Conservation (phyloP, 2,888 invertebrate species). For the Caenorhabditis virilis region DNA sequence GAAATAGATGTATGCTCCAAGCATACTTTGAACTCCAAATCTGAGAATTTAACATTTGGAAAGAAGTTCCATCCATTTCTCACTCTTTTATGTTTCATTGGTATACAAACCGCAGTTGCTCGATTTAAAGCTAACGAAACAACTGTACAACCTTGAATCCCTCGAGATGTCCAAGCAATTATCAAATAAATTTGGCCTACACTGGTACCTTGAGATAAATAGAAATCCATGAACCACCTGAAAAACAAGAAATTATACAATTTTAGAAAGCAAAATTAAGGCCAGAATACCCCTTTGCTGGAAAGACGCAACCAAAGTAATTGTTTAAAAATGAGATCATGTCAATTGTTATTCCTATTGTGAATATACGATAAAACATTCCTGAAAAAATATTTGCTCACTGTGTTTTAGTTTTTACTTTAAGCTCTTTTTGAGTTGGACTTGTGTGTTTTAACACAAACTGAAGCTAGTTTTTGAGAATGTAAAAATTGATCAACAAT, state of each 20-base stretch:
- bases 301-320: constrained; percentile 46
- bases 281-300: constrained; percentile 42
- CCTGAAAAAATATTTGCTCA: constrained; percentile 27
- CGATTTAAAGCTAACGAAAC: constrained; percentile 39
- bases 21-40: constrained; percentile 43
- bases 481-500: too few species aligned
- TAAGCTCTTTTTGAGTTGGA: too few species aligned
- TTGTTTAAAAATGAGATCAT: constrained; percentile 43
- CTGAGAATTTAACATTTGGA: constrained; percentile 9
- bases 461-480: too few species aligned
- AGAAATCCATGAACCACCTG: constrained; percentile 43
- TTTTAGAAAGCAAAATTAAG: background rate
- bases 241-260: background rate
- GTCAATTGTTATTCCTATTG: constrained; percentile 38
- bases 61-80: constrained; percentile 1
- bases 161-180: constrained; percentile 39
- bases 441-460: too few species aligned
- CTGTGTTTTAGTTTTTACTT: too few species aligned
- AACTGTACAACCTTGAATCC: constrained; percentile 45
- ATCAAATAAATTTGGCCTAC: constrained; percentile 46
- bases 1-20: constrained; percentile 25
- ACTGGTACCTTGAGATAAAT: constrained; percentile 37
- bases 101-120: constrained; percentile 46
- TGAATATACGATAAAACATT: constrained; percentile 50
- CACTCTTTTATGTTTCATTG: constrained; percentile 45